Base-by-base conservation (phyloP, 2,113 vertebrate species). In the Isichthys henryi region DNA sequence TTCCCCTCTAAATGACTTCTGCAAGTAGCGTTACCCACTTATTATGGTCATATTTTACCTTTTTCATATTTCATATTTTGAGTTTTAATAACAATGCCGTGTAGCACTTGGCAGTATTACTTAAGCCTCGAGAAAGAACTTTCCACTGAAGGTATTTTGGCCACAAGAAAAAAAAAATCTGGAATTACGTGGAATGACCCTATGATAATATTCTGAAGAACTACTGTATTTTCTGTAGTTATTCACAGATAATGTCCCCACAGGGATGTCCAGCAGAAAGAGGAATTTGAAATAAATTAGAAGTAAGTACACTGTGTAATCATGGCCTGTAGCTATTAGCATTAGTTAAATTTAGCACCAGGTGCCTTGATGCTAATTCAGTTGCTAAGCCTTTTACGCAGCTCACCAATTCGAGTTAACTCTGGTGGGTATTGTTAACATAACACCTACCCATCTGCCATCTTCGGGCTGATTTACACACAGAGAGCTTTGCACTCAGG, bases 301-400 rank as follows among this genome's bases (percentile, higher is more conserved):
- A 80, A 80, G 48, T 49, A 85, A 85, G n/a, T 17, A 19, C 15
- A 53, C 31, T 86, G 85, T 86, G 31, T 86, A 89, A 70, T 52
- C 66, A 74, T 50, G 21, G n/a, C 15, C 15, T 4, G 83, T n/a
- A 87, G 58, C 21, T 84, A 31, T 86, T 86, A 62, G 15, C 58
- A 58, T 89, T 45, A 35, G 62, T 9, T 46, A 46, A 85, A 89
- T 53, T n/a, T 84, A 50, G n/a, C 74, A 80, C 74, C 11, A 46
- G 35, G n/a, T 83, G 80, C 88, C 39, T 94, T 95, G 94, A 95
- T 94, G 95, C 52, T 74, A 88, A 88, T 52, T 90, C 70, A 77
- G 13, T 56, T 74, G 39, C 17, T 39, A 86, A 85, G 43, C n/a
- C 27, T 62, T 86, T 53, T 48, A 70, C 23, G 49, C 77, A 85